phyloP scores from a whole-genome alignment of 2,797 vertebrate species.

The Nasua narica region DNA sequence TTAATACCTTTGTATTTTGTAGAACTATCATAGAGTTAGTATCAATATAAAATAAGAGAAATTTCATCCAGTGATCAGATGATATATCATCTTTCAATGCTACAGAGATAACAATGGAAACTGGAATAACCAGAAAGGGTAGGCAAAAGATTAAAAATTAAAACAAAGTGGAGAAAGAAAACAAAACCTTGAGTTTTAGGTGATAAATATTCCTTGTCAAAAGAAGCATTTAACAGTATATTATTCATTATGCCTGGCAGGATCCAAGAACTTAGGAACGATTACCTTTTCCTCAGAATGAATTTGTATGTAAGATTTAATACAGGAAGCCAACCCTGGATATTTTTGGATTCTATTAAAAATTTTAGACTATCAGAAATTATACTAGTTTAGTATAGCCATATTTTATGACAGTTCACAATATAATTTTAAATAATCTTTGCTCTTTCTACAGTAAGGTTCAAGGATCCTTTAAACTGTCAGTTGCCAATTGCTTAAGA shows the following conservation, averaged over 20 bases:
- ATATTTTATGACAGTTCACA: not conserved
- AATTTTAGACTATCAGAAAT: slow-evolving; percentile 51
- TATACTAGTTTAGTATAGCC: not conserved
- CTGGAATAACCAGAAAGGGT: not conserved
- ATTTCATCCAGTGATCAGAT: not conserved
- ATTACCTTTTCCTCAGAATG: slow-evolving; percentile 59
- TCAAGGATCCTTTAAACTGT: slow-evolving; percentile 6
- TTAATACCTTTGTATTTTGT: not conserved
- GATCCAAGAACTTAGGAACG: slow-evolving; percentile 32
- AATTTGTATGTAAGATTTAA: slow-evolving; percentile 54
- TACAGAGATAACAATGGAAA: not conserved
- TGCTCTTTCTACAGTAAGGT: not conserved
- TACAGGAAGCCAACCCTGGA: not conserved
- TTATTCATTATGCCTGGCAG: slow-evolving; percentile 54
- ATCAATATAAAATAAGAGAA: slow-evolving; percentile 5
- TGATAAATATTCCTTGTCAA: slow-evolving; percentile 60
- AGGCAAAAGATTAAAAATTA: not conserved
- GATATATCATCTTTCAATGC: not conserved
- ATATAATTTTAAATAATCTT: too few relatives aligned
- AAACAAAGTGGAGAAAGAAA: not conserved
- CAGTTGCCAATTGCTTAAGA: not conserved
- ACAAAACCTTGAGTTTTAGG: slow-evolving; percentile 27
- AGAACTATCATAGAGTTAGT: not conserved
- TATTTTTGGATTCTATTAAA: slow-evolving; percentile 53
- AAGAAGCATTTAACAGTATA: slow-evolving; percentile 58